Percentiles rank a stretch among this genome's conserved stretches.
phyloP scores from a whole-genome alignment of 2,797 vertebrate genomes.

The Gymnothorax reevesii region DNA sequence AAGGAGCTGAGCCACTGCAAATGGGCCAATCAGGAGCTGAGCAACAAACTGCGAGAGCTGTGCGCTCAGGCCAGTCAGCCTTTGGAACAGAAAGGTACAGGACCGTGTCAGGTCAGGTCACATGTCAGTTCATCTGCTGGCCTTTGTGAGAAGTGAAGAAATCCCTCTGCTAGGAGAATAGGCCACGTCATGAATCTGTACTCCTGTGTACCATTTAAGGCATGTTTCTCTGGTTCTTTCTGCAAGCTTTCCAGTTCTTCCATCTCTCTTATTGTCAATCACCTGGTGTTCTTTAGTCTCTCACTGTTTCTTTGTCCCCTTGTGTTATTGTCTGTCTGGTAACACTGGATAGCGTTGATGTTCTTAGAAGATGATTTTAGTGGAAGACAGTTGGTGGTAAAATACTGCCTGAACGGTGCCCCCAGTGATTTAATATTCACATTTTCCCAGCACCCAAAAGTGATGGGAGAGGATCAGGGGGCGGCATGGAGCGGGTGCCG shows the following conservation, averaged over 20 bases:
- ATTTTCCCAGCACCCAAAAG: constrained; percentile 35
- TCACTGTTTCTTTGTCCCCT: neutral
- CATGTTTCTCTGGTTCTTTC: neutral
- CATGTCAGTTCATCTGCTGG: neutral
- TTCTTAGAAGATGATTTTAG: neutral
- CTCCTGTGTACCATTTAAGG: neutral
- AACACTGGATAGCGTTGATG: neutral
- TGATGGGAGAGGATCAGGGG: constrained; percentile 53
- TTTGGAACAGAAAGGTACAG: constrained; percentile 64
- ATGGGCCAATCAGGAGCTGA: constrained; percentile 85
- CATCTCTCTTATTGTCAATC: neutral
- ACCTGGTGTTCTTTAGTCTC: neutral
- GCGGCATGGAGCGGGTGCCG: constrained; percentile 56
- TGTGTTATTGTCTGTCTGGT: neutral
- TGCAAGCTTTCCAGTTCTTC: neutral
- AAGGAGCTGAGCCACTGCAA: constrained; percentile 84
- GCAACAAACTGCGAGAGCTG: constrained; percentile 73
- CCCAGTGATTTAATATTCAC: neutral
- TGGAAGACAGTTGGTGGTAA: neutral
- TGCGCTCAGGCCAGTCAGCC: constrained; percentile 56
- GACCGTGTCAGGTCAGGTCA: neutral
- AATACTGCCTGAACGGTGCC: neutral
- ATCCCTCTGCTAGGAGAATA: neutral
- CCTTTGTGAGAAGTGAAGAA: neutral
- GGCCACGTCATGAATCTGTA: neutral